phyloP scores from a whole-genome alignment of 2,113 vertebrate species.

The Lepisosteus oculatus region DNA sequence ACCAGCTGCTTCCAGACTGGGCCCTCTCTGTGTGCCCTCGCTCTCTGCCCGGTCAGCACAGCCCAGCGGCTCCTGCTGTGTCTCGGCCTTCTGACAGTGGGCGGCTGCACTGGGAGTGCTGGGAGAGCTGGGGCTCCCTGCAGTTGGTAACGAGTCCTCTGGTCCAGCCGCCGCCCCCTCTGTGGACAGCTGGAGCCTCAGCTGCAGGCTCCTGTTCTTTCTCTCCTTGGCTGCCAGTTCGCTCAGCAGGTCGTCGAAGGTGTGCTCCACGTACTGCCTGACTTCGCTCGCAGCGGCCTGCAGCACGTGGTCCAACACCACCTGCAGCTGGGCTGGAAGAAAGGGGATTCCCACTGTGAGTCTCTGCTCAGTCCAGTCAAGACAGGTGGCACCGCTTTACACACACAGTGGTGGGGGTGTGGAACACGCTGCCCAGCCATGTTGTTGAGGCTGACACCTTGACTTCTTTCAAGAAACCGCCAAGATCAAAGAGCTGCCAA shows the following conservation, averaged over 20 bases:
- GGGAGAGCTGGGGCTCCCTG: background rate
- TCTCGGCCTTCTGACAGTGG: constrained; percentile 7
- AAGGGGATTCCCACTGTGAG: no score
- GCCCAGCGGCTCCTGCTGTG: constrained; percentile 37
- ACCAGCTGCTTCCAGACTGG: background rate
- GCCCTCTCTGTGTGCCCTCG: constrained; percentile 3
- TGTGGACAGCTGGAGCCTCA: constrained; percentile 28
- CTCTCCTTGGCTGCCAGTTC: constrained; percentile 66
- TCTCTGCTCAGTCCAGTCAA: no score
- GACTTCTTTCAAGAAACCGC: no score
- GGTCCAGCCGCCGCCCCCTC: background rate
- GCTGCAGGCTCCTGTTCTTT: constrained; percentile 52
- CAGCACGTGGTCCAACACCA: no score
- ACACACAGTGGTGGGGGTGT: no score
- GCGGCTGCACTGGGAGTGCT: background rate
- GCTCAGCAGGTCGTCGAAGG: constrained; percentile 66
- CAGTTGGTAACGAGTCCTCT: background rate
- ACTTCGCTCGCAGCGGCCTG: constrained; percentile 22
- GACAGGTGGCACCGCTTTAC: no score
- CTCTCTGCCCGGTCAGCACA: constrained; percentile 50
- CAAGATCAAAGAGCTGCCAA: no score
- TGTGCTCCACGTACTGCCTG: constrained; percentile 68
- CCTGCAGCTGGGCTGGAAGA: no score
- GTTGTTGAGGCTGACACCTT: no score
- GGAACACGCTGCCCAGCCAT: no score